Conservation (phyloP, 2,888 invertebrate genomes). For the Drosophila atripex region DNA sequence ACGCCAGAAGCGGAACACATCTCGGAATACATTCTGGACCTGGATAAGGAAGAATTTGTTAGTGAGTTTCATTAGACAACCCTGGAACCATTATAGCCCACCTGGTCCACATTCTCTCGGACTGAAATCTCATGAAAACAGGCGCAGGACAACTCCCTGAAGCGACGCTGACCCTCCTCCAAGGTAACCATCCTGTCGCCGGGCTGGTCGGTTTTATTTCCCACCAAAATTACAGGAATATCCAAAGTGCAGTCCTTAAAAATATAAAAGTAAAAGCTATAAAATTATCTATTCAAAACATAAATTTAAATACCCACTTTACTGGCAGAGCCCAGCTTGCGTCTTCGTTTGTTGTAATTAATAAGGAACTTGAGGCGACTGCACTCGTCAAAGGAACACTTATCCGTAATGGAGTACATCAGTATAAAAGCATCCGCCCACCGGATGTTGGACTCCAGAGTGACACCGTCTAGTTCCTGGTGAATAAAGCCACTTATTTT, state of each 20-base stretch:
- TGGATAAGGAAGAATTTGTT: constrained; percentile 74
- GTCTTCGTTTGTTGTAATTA: constrained; percentile 90
- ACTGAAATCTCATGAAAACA: constrained; percentile 94
- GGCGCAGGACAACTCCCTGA: constrained; percentile 91
- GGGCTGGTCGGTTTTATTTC: constrained; percentile 91
- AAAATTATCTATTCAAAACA: neutral
- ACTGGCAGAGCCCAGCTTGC: constrained; percentile 86
- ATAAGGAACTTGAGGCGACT: constrained; percentile 92
- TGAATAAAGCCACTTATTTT: neutral
- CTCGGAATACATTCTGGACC: constrained; percentile 91
- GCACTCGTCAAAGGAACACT: constrained; percentile 94
- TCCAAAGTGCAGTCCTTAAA: constrained; percentile 86
- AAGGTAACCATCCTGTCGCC: constrained; percentile 92
- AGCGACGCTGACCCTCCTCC: constrained; percentile 90
- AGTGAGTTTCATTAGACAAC: neutral
- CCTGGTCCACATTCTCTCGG: constrained; percentile 92
- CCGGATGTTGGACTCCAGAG: constrained; percentile 91
- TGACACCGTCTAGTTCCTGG: constrained; percentile 88
- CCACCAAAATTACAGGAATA: constrained; percentile 91
- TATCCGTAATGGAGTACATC: constrained; percentile 94
- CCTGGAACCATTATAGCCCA: constrained; percentile 67
- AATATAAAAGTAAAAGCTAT: neutral
- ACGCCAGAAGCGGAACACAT: constrained; percentile 90
- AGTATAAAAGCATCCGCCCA: constrained; percentile 95
- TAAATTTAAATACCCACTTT: constrained; percentile 83